Base-by-base conservation (phyloP, 2,797 vertebrate species). In the Hylomyscus alleni region DNA sequence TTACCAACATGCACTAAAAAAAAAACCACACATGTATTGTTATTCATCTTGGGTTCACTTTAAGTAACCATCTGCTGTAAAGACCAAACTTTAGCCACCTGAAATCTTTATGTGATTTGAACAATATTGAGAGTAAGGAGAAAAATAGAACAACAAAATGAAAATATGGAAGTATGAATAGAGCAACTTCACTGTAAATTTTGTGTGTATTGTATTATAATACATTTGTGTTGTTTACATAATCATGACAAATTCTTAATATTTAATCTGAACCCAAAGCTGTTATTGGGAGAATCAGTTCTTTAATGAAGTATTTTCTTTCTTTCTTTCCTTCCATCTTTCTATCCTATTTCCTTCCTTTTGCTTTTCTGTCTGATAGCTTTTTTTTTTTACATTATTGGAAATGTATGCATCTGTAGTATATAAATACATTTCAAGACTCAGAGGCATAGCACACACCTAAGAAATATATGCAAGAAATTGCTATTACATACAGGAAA, bases 401-500 rank as follows among this genome's bases (percentile, higher is more conserved):
- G 7, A 72, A 92, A 88, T 92, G 0, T 52, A 75, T 60, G 1
- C 29, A 89, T 93, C 7, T 92, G 6, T 65, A 90, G 84, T 87
- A 52, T 22, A 76, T 22, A 92, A 75, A 94, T 52, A 69, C 3
- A 14, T 85, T 80, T 67, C 58, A 82, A 95, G 47, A 96, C 19
- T 31, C 87, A 89, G 20, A 93, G 89, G 91, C 34, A 88, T n/a
- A 91, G 9, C 4, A 92, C 0, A 86, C 22, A 82, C 85, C 83
- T 10, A 26, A 3, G 90, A 65, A 72, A 91, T 92, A 83, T 26
- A 69, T 89, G 82, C 29, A 85, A 80, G 92, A 91, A 91, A 75
- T 58, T 76, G 40, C 67, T 89, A 67, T 6, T 14, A 56, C 40
- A 22, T 81, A 78, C 95, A 81, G 69, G 47, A 93, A 96, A 96